Conservation (phyloP, 2,113 vertebrate genomes). For the Syngnathoides biaculeatus region DNA sequence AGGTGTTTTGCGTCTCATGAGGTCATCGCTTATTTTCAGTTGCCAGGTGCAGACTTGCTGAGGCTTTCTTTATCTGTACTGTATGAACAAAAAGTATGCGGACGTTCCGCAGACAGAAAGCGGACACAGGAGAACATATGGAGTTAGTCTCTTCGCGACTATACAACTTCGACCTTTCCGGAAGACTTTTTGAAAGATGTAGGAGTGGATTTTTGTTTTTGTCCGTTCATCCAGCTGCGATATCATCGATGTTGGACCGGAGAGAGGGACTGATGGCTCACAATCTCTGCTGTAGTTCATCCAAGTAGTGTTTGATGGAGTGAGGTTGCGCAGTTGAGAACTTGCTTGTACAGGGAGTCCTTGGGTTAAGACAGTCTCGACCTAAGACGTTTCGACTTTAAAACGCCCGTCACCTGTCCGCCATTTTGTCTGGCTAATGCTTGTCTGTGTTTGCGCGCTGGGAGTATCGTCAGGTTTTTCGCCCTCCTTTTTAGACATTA, state of each 20-base stretch:
- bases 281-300: neutral
- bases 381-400: too few species aligned
- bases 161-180: neutral
- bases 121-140: neutral
- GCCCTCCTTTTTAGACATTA: too few species aligned
- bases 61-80: neutral
- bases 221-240: neutral
- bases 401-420: too few species aligned
- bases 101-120: neutral
- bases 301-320: neutral
- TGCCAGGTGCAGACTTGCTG: neutral
- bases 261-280: neutral
- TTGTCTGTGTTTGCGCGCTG: too few species aligned
- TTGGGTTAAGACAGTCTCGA: too few species aligned
- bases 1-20: neutral
- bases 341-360: too few species aligned
- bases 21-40: neutral
- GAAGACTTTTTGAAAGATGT: neutral
- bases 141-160: neutral
- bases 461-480: too few species aligned
- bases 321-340: neutral
- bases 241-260: neutral
- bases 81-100: neutral
- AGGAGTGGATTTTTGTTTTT: neutral
- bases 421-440: too few species aligned